Base-by-base conservation (phyloP, 2,113 vertebrate species). In the Buteo buteo region DNA sequence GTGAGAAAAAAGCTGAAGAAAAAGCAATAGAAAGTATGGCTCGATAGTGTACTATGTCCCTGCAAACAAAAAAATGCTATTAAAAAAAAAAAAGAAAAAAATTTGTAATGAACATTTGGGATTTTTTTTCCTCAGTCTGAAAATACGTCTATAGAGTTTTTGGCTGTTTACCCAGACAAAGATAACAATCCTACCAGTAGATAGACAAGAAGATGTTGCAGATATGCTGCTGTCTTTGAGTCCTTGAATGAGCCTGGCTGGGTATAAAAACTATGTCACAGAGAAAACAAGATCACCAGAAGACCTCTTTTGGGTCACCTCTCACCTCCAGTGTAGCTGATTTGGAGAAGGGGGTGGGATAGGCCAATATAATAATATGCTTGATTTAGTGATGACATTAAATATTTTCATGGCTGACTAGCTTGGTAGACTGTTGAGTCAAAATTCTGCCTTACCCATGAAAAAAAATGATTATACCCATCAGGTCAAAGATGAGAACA, bases 301-400 rank as follows among this genome's bases (percentile, higher is more conserved):
- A 49, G 38, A 65, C 7, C 18, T 82, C 20, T 86, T 82, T 72
- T 34, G 21, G 15, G 25, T 62, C 49, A 58, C 17, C 14, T 90
- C 29, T 93, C 59, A 61, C 11, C 61, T 67, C 28, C 42, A 44
- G 31, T 49, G 24, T 28, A 57, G 29, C 45, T 62, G 31, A 71
- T 47, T 29, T 44, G 44, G n/a, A 58, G 29, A 12, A 34, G 8
- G 5, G 7, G 3, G 7, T 0, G 0, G 34, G 16, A 74, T 16
- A 64, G 18, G 16, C 49, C 55, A 80, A 88, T n/a, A 78, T 50
- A 66, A 45, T 32, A 79, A 49, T 52, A 52, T 26, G 25, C 26
- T 74, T 50, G 13, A 31, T 84, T 50, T 70, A 85, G 85, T 38
- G 11, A 49, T 65, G 13, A n/a, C 32, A 45, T 72, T 49, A 62